Conservation (phyloP, 2,113 vertebrate genomes). For the Albula goreensis region DNA sequence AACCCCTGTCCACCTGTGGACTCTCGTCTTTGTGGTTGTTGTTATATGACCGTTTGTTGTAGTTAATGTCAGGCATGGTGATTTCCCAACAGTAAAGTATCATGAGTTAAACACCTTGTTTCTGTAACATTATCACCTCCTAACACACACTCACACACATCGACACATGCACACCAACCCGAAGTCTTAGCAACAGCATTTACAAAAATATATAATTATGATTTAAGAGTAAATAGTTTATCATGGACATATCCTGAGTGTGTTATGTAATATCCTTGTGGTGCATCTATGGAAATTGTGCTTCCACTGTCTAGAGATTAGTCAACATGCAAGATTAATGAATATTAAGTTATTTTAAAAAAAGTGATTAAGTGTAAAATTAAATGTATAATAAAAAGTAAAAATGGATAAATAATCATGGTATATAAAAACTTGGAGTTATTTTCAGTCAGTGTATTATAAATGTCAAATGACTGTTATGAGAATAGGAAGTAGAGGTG, state of each 20-base stretch:
- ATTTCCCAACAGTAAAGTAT: conserved; percentile 18
- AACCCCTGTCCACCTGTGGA: conserved; percentile 12
- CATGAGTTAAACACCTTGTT: conserved; percentile 10
- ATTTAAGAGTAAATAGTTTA: conserved; percentile 57
- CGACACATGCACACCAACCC: conserved; percentile 12
- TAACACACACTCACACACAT: background rate
- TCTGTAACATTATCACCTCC: conserved; percentile 27
- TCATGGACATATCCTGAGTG: conserved; percentile 53
- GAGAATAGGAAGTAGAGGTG: conserved; percentile 41
- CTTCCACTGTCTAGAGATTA: conserved; percentile 63
- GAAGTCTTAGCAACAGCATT: conserved; percentile 41
- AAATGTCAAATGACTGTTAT: conserved; percentile 44
- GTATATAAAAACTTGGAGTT: conserved; percentile 42
- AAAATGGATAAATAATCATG: conserved; percentile 32
- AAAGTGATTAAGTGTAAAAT: conserved; percentile 26
- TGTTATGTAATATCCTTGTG: conserved; percentile 62
- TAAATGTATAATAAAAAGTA: conserved; percentile 47
- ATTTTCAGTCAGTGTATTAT: conserved; percentile 26
- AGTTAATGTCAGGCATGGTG: conserved; percentile 33
- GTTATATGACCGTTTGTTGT: conserved; percentile 43
- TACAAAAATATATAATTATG: conserved; percentile 37
- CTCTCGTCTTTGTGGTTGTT: conserved; percentile 46
- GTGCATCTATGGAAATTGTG: conserved; percentile 62
- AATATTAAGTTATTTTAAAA: conserved; percentile 62
- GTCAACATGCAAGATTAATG: conserved; percentile 52